phyloP scores from a whole-genome alignment of 1,140 invertebrate genomes.

The Charaxes varanes region DNA sequence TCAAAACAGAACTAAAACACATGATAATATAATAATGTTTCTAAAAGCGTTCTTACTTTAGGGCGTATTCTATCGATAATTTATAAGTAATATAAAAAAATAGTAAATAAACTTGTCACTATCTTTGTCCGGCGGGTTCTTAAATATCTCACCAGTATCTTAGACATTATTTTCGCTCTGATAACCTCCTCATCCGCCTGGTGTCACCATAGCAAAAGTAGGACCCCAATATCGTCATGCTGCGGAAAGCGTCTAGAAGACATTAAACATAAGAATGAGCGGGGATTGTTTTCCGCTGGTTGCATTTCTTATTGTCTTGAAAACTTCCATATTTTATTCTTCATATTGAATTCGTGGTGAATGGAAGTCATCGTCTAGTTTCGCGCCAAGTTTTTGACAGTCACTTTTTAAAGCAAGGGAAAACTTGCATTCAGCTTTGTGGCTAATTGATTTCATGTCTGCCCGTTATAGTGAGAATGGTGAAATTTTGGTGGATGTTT shows the following conservation, averaged over 20 bases:
- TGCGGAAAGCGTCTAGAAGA: slow-evolving; percentile 19
- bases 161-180: slow-evolving; percentile 40
- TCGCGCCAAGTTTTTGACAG: slow-evolving; percentile 44
- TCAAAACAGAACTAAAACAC: too few relatives aligned
- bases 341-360: slow-evolving; percentile 45
- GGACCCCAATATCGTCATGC: slow-evolving; percentile 9
- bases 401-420: slow-evolving; percentile 26
- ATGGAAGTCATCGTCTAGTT: slow-evolving; percentile 42
- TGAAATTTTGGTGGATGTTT: slow-evolving; percentile 68
- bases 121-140: too few relatives aligned
- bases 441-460: slow-evolving; percentile 51
- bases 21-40: too few relatives aligned
- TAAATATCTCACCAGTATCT: slow-evolving; percentile 12
- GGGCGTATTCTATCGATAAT: too few relatives aligned
- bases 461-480: slow-evolving; percentile 49
- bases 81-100: too few relatives aligned
- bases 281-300: slow-evolving; percentile 63
- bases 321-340: slow-evolving; percentile 56
- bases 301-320: slow-evolving; percentile 59
- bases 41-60: too few relatives aligned
- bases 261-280: slow-evolving; percentile 32
- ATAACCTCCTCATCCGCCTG: slow-evolving; percentile 28
- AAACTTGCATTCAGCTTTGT: slow-evolving; percentile 1
- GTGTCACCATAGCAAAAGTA: slow-evolving; percentile 20
- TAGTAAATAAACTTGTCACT: too few relatives aligned